phyloP scores from a whole-genome alignment of 2,797 vertebrate species.

The Staurois parvus region DNA sequence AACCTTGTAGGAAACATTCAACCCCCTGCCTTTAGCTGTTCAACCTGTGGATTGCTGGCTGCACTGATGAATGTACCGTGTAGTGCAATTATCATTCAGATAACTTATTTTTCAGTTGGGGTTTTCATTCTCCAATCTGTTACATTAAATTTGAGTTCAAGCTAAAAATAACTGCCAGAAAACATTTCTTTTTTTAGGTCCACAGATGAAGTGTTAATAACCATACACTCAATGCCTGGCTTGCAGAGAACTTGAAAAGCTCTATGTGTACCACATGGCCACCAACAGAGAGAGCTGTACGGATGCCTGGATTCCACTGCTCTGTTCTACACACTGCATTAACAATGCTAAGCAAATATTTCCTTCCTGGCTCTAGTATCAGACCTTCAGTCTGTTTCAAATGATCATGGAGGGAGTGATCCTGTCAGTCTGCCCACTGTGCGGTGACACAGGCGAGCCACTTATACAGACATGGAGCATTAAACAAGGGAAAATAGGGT shows the following conservation, averaged over 20 bases:
- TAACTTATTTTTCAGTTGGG: no score
- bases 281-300: not conserved
- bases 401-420: not conserved
- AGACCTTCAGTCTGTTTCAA: not conserved
- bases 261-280: not conserved
- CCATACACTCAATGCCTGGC: not conserved
- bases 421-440: not conserved
- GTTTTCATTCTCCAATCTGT: not conserved
- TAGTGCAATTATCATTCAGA: no score
- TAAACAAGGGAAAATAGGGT: not conserved
- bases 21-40: no score
- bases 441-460: no score
- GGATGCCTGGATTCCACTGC: not conserved
- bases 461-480: not conserved
- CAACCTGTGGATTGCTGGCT: no score
- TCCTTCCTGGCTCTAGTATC: not conserved
- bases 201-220: constrained; percentile 4
- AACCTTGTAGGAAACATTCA: no score
- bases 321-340: not conserved
- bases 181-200: not conserved
- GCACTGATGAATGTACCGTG: not conserved
- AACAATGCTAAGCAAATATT: constrained; percentile 8
- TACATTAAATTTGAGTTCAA: not conserved
- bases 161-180: not conserved
- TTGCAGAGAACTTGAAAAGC: not conserved